Conservation (phyloP, 2,113 vertebrate species). For the Pavo muticus region DNA sequence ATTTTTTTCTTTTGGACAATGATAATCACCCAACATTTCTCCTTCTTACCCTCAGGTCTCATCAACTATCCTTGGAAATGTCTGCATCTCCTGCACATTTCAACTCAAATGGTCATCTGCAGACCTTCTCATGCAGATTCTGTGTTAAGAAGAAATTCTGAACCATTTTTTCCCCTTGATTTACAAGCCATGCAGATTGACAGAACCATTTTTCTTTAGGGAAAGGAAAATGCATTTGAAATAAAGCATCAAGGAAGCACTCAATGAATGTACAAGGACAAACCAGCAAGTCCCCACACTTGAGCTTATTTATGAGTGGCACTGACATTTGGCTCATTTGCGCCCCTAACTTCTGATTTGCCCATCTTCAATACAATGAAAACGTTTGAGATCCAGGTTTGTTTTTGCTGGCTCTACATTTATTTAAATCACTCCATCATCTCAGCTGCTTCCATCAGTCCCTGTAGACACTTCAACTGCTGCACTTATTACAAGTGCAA, state of each 20-base stretch:
- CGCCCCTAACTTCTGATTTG: neutral
- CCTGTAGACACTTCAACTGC: neutral
- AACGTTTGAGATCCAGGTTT: neutral
- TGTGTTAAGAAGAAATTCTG: neutral
- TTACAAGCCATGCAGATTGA: neutral
- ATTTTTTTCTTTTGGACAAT: neutral
- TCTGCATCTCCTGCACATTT: neutral
- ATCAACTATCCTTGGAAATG: neutral
- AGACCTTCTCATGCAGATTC: neutral
- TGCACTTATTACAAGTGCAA: neutral
- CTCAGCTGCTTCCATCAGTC: slow-evolving; percentile 7
- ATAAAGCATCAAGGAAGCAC: neutral
- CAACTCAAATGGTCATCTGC: neutral
- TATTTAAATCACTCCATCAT: neutral
- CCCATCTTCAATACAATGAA: neutral
- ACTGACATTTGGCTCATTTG: neutral
- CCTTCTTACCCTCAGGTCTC: neutral
- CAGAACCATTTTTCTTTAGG: neutral
- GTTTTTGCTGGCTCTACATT: neutral
- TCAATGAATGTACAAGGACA: neutral
- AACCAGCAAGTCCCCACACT: neutral
- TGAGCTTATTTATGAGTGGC: neutral
- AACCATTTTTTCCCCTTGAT: neutral
- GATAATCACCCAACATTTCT: neutral
- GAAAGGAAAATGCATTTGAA: neutral